Evolutionary conservation across 2,797 vertebrate species (phyloP).

Genomic region (Melopsittacus undulatus): DNA sequence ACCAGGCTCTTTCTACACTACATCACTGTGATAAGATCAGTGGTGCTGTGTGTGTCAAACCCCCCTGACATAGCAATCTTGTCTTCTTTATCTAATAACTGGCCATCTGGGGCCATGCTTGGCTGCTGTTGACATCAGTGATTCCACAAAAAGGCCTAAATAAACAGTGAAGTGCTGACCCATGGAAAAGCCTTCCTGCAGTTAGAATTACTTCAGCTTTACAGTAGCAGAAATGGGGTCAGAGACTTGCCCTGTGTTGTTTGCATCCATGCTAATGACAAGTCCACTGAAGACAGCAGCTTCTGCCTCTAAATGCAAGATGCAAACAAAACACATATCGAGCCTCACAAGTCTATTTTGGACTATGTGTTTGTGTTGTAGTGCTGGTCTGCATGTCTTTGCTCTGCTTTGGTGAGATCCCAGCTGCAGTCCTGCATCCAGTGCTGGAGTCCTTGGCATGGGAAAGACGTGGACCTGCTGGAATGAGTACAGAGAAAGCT

Average conservation of each 20-base stretch:
- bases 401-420: not conserved
- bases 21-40: not conserved
- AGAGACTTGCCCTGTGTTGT: not conserved
- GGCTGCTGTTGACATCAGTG: not conserved
- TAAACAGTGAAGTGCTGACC: not conserved
- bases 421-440: accelerated
- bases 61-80: not conserved
- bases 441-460: not conserved
- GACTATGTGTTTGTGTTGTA: not conserved
- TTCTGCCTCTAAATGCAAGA: not conserved
- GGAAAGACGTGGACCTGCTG: not conserved
- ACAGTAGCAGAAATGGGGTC: not conserved
- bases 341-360: not conserved
- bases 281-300: not conserved
- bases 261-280: not conserved
- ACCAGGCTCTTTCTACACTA: not conserved
- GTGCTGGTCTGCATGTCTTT: not conserved
- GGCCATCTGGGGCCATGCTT: not conserved
- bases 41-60: not conserved
- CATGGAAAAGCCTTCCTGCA: not conserved
- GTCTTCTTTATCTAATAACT: not conserved
- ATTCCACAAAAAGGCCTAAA: not conserved
- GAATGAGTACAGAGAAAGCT: not conserved
- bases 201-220: not conserved
- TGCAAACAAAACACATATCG: not conserved